Evolutionary conservation across 1,140 invertebrate genomes (phyloP).

Genomic region (Thrips palmi): DNA sequence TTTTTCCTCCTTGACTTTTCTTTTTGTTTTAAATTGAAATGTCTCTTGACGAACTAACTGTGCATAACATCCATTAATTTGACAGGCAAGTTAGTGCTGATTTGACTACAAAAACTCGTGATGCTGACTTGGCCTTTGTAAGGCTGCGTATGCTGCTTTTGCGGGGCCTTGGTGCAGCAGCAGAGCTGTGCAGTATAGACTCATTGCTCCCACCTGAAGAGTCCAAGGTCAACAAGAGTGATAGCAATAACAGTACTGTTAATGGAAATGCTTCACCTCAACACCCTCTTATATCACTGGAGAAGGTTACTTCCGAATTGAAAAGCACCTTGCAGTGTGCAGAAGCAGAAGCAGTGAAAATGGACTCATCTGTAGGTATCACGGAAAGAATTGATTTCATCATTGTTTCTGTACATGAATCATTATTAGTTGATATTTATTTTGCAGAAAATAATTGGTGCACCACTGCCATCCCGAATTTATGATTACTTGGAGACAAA

Average conservation of each 20-base stretch:
- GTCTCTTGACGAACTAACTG: no score
- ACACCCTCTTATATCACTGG: no score
- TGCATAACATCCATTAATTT: conserved; percentile 10
- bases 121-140: not conserved
- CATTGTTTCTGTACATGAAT: not conserved
- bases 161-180: no score
- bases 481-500: conserved; percentile 1
- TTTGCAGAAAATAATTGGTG: conserved; percentile 4
- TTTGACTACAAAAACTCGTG: conserved; percentile 12
- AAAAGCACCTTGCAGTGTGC: not conserved
- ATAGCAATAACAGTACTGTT: no score
- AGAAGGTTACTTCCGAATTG: no score
- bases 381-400: not conserved
- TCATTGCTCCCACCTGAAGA: no score
- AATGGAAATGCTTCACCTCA: no score
- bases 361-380: not conserved
- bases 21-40: no score
- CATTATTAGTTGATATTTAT: not conserved
- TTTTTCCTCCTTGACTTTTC: no score
- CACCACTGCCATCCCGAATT: conserved; percentile 6
- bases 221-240: no score
- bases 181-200: no score
- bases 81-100: conserved; percentile 11
- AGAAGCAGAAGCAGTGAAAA: not conserved
- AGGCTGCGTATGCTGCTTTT: no score